phyloP scores from a whole-genome alignment of 2,888 invertebrate genomes.

The Polietes domitor region DNA sequence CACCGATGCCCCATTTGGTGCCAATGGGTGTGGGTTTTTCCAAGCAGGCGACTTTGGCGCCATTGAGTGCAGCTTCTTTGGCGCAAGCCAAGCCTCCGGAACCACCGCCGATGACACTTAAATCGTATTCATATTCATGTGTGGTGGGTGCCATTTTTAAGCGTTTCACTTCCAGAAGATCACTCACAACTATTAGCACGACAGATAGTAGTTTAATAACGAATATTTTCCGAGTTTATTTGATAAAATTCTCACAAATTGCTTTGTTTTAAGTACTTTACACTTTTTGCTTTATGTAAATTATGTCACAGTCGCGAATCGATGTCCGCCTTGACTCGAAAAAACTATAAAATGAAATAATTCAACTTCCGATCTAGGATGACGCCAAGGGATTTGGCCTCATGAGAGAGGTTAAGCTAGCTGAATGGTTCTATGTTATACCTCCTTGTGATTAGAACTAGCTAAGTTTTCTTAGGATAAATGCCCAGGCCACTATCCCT shows the following conservation, averaged over 20 bases:
- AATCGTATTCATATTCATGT: slow-evolving; percentile 90
- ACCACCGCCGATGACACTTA: slow-evolving; percentile 97
- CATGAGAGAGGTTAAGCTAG: no score
- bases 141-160: slow-evolving; percentile 54
- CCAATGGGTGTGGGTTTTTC: slow-evolving; percentile 93
- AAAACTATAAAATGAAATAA: slow-evolving; percentile 70
- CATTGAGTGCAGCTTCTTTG: slow-evolving; percentile 91
- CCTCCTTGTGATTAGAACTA: no score
- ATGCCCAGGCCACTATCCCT: no score
- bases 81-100: slow-evolving; percentile 97
- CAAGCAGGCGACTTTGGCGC: slow-evolving; percentile 92
- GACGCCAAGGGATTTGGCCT: no score
- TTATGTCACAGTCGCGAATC: background rate
- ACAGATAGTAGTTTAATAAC: slow-evolving; percentile 22
- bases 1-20: slow-evolving; percentile 97
- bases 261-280: slow-evolving; percentile 19
- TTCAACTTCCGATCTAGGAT: no score
- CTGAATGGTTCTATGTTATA: no score
- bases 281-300: slow-evolving; percentile 8
- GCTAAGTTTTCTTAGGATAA: no score
- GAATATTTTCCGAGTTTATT: slow-evolving; percentile 40
- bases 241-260: slow-evolving; percentile 15
- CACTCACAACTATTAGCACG: slow-evolving; percentile 38
- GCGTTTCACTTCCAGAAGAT: slow-evolving; percentile 32
- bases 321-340: background rate